Conservation (phyloP, 2,888 invertebrate genomes). For the Cordilura impudica region DNA sequence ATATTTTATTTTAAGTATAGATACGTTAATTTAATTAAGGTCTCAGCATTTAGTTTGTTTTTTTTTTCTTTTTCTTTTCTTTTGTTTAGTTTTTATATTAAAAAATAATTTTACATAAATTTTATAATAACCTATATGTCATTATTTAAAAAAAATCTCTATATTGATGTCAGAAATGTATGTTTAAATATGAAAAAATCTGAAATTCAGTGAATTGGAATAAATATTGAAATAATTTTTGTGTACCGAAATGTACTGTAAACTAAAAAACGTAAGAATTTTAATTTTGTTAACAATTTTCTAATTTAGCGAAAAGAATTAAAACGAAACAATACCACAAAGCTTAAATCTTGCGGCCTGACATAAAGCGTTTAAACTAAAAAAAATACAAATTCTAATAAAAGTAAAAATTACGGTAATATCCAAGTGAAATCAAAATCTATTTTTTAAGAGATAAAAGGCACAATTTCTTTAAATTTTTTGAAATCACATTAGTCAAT, state of each 20-base stretch:
- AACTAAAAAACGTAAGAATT: conserved; percentile 23
- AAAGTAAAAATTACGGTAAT: too few species aligned
- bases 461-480: too few species aligned
- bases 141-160: conserved; percentile 12
- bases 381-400: too few species aligned
- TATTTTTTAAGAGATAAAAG: too few species aligned
- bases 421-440: too few species aligned
- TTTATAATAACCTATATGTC: background rate
- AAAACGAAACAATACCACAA: too few species aligned
- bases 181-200: conserved; percentile 28
- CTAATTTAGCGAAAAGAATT: too few species aligned
- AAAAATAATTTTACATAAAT: background rate
- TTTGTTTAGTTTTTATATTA: background rate
- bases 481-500: too few species aligned
- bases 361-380: too few species aligned
- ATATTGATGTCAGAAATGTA: conserved; percentile 30
- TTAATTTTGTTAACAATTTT: too few species aligned
- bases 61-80: conserved; percentile 5
- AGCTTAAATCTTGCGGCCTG: too few species aligned
- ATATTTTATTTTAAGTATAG: conserved; percentile 8
- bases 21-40: background rate
- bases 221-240: conserved; percentile 54
- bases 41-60: background rate
- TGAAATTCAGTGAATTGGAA: conserved; percentile 11
- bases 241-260: conserved; percentile 54